phyloP scores from a whole-genome alignment of 2,113 vertebrate genomes.

The Erinaceus europaeus region DNA sequence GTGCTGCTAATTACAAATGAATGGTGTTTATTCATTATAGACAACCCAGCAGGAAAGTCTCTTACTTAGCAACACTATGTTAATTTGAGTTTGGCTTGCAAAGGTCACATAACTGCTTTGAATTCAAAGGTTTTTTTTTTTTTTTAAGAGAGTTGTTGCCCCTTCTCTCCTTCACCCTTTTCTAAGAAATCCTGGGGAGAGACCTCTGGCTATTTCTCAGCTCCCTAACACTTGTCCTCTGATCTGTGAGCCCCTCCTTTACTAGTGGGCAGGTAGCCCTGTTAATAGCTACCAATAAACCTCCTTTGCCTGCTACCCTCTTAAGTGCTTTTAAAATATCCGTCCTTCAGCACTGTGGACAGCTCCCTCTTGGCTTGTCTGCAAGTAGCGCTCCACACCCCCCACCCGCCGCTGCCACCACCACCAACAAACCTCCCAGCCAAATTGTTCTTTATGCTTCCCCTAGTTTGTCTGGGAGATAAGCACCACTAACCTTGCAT shows the following conservation, averaged over 20 bases:
- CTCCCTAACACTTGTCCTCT: neutral
- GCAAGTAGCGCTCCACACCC: neutral
- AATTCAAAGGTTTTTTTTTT: slow-evolving; percentile 10
- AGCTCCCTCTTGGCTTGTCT: fast-evolving
- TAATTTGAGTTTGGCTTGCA: slow-evolving; percentile 60
- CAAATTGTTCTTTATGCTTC: neutral
- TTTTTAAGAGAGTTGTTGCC: neutral
- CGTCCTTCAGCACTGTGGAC: neutral
- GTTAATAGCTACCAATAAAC: neutral
- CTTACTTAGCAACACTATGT: slow-evolving; percentile 59
- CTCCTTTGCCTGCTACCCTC: neutral
- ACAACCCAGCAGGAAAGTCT: slow-evolving; percentile 60
- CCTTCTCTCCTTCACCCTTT: neutral
- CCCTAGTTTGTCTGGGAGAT: neutral
- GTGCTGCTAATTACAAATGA: slow-evolving; percentile 66
- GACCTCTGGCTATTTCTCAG: neutral
- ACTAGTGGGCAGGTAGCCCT: neutral
- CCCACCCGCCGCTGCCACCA: too few species aligned
- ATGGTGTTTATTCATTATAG: slow-evolving; percentile 62
- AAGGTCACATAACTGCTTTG: slow-evolving; percentile 64
- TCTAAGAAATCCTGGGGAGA: neutral
- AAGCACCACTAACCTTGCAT: neutral
- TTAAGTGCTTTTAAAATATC: neutral
- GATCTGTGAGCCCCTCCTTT: neutral
- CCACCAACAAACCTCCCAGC: too few species aligned